phyloP scores from a whole-genome alignment of 2,797 vertebrate genomes.

The Oreochromis mossambicus region DNA sequence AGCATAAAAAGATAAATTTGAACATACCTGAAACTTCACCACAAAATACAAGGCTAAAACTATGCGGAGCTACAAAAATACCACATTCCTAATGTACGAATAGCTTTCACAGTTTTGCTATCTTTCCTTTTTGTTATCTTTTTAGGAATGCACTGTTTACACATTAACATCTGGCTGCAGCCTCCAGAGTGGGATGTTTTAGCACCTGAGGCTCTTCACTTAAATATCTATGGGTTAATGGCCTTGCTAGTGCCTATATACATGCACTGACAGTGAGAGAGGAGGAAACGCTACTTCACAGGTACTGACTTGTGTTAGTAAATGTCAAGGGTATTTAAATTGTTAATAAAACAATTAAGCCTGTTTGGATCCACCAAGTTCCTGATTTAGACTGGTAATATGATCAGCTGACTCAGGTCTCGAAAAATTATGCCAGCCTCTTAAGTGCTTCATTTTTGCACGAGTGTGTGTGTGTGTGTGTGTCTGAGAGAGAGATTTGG shows the following conservation, averaged over 20 bases:
- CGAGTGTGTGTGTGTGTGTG: not conserved
- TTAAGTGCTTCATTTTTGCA: slow-evolving; percentile 3
- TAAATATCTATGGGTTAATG: not conserved
- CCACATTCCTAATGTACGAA: not conserved
- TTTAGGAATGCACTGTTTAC: not conserved
- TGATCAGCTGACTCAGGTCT: slow-evolving; percentile 11
- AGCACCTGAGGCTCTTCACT: not conserved
- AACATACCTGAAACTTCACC: not conserved
- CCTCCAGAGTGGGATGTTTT: not conserved
- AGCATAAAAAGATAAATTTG: not conserved
- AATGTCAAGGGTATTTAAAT: not conserved
- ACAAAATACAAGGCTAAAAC: not conserved
- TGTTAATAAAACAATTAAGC: not conserved
- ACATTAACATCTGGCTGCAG: not conserved
- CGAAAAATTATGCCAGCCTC: slow-evolving; percentile 23
- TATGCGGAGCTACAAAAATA: not conserved
- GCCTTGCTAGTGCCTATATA: not conserved
- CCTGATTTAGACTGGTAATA: not conserved
- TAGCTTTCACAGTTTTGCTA: not conserved
- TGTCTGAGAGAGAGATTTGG: slow-evolving; percentile 2
- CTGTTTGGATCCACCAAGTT: not conserved
- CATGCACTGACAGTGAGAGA: not conserved
- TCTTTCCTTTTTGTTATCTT: not conserved
- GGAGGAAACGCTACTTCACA: not conserved
- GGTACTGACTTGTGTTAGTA: not conserved